Evolutionary conservation across 2,888 invertebrate species (phyloP).

Genomic region (Parascotia fuliginaria): DNA sequence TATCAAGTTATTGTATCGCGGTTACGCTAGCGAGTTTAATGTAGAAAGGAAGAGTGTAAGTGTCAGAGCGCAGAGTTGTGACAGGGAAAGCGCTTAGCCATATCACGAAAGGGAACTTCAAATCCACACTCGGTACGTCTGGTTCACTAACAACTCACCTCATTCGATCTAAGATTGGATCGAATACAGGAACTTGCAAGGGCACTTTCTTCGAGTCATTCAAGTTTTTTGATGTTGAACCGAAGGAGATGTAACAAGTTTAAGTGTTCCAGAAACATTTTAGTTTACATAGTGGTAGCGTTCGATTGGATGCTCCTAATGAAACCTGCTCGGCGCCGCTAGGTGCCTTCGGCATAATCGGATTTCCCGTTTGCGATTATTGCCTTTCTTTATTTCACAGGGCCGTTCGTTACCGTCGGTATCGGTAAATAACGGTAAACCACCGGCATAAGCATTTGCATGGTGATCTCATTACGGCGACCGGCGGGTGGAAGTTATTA

Average conservation of each 20-base stretch:
- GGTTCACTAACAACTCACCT: slow-evolving; percentile 64
- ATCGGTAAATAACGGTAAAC: slow-evolving; percentile 75
- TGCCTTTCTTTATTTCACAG: slow-evolving; percentile 79
- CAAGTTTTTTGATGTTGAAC: slow-evolving; percentile 64
- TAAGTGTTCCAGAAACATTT: slow-evolving; percentile 42
- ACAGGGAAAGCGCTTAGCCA: slow-evolving; percentile 78
- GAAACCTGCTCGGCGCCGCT: slow-evolving; percentile 47
- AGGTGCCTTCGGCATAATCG: slow-evolving; percentile 67
- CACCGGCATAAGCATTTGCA: slow-evolving; percentile 75
- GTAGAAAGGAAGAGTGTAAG: slow-evolving; percentile 84
- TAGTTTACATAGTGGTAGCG: slow-evolving; percentile 57
- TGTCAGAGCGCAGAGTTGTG: slow-evolving; percentile 75
- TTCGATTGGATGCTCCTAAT: slow-evolving; percentile 53
- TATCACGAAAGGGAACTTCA: slow-evolving; percentile 81
- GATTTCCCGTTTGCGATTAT: slow-evolving; percentile 79
- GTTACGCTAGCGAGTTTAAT: slow-evolving; percentile 56
- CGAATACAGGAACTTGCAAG: slow-evolving; percentile 65
- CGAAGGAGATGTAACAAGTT: slow-evolving; percentile 45
- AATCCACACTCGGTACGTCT: slow-evolving; percentile 66
- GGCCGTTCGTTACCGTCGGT: slow-evolving; percentile 72
- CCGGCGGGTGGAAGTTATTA: slow-evolving; percentile 79
- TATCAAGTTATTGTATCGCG: slow-evolving; percentile 27
- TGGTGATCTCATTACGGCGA: slow-evolving; percentile 77
- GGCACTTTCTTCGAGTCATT: slow-evolving; percentile 71
- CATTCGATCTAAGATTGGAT: slow-evolving; percentile 66